Evolutionary conservation across 2,888 invertebrate genomes (phyloP).

Genomic region (Uloborus plumipes): DNA sequence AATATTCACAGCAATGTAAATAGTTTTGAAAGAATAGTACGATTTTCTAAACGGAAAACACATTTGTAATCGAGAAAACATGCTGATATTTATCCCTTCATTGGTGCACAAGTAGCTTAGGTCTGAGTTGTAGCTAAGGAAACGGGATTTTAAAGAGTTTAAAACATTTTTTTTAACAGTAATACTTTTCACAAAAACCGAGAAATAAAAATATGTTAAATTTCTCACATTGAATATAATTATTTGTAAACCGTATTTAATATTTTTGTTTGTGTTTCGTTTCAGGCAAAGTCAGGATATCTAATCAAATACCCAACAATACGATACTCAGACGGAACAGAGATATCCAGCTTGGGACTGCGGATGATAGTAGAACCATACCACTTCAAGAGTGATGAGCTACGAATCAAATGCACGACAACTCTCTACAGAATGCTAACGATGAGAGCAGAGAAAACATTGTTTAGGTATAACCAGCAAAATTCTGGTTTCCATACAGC

Average conservation of each 20-base stretch:
- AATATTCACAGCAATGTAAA: too few species aligned
- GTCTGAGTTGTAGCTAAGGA: too few species aligned
- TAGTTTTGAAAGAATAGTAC: too few species aligned
- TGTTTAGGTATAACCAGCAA: conserved; percentile 44
- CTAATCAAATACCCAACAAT: conserved; percentile 57
- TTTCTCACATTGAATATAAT: too few species aligned
- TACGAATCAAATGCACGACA: conserved; percentile 60
- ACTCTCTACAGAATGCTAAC: conserved; percentile 62
- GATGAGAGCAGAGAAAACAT: conserved; percentile 50
- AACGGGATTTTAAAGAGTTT: too few species aligned
- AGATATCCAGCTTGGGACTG: conserved; percentile 57
- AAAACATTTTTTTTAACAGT: too few species aligned
- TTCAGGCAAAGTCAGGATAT: conserved; percentile 54
- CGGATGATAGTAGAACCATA: conserved; percentile 53
- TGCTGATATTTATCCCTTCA: too few species aligned
- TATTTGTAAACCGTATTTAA: neutral
- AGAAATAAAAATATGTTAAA: too few species aligned
- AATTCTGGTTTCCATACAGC: conserved; percentile 61
- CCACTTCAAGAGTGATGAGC: conserved; percentile 58
- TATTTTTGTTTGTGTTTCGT: neutral
- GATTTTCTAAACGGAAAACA: too few species aligned
- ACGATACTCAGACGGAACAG: conserved; percentile 50
- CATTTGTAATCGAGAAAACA: too few species aligned
- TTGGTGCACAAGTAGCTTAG: too few species aligned
- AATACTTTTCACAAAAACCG: too few species aligned